These are phyloP conservation scores for Menidia menidia DNA, from an alignment of 2,797 vertebrate genomes.

Conservation along the genomic window DNA sequence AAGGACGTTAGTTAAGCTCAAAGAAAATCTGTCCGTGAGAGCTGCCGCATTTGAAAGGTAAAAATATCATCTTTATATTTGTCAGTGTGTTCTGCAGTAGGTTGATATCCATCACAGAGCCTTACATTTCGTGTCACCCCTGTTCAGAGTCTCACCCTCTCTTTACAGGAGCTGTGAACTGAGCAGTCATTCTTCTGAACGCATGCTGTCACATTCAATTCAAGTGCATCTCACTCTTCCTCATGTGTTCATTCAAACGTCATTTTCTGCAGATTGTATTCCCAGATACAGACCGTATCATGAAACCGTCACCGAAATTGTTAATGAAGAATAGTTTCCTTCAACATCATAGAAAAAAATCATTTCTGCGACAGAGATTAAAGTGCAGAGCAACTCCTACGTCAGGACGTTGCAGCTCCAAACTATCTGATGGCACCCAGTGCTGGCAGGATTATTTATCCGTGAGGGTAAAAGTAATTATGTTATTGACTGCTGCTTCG, in stretches of 20 bases:
- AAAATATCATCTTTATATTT: too few species aligned
- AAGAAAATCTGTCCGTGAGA: too few species aligned
- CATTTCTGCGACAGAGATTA: neutral
- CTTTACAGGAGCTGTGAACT: too few species aligned
- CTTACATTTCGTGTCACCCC: too few species aligned
- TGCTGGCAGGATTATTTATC: constrained; percentile 53
- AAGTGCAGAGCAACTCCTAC: constrained; percentile 13
- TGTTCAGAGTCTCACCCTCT: too few species aligned
- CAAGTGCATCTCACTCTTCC: neutral
- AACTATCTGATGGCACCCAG: constrained; percentile 32
- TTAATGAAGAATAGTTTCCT: neutral
- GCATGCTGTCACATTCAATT: neutral
- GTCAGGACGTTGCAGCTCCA: constrained; percentile 38
- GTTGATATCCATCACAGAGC: too few species aligned
- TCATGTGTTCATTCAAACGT: neutral
- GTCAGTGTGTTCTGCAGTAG: too few species aligned
- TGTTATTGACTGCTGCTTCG: constrained; percentile 61
- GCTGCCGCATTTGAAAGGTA: too few species aligned
- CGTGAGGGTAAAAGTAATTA: constrained; percentile 59
- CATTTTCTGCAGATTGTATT: neutral
- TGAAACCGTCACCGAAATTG: neutral
- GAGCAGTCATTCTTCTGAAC: too few species aligned
- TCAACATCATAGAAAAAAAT: neutral
- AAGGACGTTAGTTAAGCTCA: too few species aligned
- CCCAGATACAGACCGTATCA: neutral